Percentiles rank a stretch among this genome's conserved stretches.
Evolutionary conservation across 2,797 vertebrate genomes (phyloP).

Genomic region (Malurus splendens): DNA sequence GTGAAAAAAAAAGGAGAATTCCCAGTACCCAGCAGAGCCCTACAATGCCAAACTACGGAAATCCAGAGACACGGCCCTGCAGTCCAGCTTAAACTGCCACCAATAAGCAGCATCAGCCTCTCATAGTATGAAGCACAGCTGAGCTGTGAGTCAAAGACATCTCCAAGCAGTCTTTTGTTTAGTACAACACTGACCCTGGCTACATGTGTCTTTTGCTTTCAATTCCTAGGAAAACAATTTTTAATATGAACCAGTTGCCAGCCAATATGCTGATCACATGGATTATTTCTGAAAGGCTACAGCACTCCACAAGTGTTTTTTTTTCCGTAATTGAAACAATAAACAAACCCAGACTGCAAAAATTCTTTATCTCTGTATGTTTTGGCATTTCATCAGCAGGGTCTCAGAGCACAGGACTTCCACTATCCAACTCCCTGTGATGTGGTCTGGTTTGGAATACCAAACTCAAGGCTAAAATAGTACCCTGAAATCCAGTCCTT

Average conservation of each 20-base stretch:
- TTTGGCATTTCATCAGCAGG: neutral
- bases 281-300: neutral
- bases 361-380: neutral
- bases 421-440: neutral
- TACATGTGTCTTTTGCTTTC: neutral
- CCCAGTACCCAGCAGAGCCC: neutral
- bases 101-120: neutral
- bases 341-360: neutral
- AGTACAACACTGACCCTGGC: neutral
- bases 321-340: neutral
- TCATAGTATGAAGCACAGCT: neutral
- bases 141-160: neutral
- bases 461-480: neutral
- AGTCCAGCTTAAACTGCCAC: neutral
- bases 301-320: neutral
- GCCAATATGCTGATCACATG: neutral
- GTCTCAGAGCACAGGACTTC: neutral
- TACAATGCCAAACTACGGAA: neutral
- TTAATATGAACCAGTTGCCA: neutral
- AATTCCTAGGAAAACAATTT: neutral
- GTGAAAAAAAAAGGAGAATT: neutral
- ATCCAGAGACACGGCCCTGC: neutral
- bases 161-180: neutral
- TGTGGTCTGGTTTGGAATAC: neutral
- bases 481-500: neutral